Conservation (phyloP, 2,113 vertebrate genomes). For the Eublepharis macularius region DNA sequence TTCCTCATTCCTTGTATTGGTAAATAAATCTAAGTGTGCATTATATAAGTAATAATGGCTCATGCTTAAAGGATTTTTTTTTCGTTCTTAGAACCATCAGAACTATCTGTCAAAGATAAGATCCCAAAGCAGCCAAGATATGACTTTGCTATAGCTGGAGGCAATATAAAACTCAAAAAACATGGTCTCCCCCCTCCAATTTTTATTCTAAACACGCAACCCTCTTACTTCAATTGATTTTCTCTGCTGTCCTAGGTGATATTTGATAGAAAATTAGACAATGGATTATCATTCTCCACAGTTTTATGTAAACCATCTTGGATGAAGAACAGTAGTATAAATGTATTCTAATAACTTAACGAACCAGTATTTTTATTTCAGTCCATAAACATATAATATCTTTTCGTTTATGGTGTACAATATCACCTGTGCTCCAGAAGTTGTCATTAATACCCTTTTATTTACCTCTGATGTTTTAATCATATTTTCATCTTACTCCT, state of each 20-base stretch:
- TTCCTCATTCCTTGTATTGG: slow-evolving; percentile 40
- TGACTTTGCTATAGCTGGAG: neutral
- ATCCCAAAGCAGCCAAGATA: neutral
- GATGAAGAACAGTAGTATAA: too few species aligned
- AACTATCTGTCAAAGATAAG: slow-evolving; percentile 28
- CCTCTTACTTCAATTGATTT: neutral
- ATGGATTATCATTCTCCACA: neutral
- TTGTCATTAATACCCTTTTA: too few species aligned
- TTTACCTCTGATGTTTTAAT: too few species aligned
- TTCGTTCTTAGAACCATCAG: slow-evolving; percentile 51
- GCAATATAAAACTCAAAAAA: neutral
- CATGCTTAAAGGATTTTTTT: slow-evolving; percentile 60
- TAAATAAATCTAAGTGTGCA: slow-evolving; percentile 38
- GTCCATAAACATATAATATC: too few species aligned
- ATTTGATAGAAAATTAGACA: neutral
- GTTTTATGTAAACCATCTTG: too few species aligned
- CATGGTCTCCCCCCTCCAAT: neutral
- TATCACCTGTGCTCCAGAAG: too few species aligned
- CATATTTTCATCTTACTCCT: too few species aligned
- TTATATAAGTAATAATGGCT: slow-evolving; percentile 52
- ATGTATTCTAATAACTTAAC: too few species aligned
- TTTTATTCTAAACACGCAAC: neutral
- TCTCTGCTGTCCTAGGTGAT: neutral
- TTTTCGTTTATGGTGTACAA: too few species aligned
- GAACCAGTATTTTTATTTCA: too few species aligned